Evolutionary conservation across 2,113 vertebrate species (phyloP).

Genomic region (Notiomystis cincta): DNA sequence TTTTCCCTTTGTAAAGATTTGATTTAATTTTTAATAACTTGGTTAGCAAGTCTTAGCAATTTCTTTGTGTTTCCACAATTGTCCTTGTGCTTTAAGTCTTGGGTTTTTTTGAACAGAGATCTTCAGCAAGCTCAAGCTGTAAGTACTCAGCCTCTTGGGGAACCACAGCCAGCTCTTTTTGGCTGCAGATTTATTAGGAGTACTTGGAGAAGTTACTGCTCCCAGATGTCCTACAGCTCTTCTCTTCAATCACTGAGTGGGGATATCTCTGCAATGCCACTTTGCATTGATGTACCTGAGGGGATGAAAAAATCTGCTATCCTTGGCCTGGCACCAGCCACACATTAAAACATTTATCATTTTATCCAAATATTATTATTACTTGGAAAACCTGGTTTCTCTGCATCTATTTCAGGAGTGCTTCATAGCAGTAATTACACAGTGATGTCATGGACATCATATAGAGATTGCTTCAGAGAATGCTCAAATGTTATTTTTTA

Average conservation of each 20-base stretch:
- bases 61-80: background rate
- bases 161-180: accelerated
- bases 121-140: background rate
- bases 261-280: background rate
- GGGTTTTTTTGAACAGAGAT: background rate
- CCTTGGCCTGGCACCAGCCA: background rate
- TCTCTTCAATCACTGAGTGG: background rate
- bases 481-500: background rate
- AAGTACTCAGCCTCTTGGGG: background rate
- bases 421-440: background rate
- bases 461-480: background rate
- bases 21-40: background rate
- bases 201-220: background rate
- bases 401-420: background rate
- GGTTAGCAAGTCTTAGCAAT: background rate
- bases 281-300: background rate
- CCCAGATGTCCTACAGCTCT: background rate
- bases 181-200: background rate
- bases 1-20: background rate
- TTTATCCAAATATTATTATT: too few species aligned
- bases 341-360: background rate
- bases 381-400: background rate
- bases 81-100: background rate
- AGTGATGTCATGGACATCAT: background rate
- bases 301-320: background rate